These are phyloP conservation scores for Tympanuchus pallidicinctus DNA, from an alignment of 2,113 vertebrate species.

Conservation along the genomic window DNA sequence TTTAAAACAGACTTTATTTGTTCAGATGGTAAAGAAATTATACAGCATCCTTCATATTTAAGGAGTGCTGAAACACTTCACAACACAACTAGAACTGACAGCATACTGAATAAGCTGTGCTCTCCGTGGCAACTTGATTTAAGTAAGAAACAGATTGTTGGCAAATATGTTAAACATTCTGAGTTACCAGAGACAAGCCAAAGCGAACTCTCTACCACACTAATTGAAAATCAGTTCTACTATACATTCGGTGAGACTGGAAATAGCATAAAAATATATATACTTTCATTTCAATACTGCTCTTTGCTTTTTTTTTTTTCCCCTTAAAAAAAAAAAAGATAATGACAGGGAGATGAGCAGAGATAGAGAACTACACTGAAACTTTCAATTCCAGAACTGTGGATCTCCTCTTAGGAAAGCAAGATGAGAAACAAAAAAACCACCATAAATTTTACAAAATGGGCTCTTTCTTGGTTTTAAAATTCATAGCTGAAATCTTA, in stretches of 20 bases:
- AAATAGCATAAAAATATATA: neutral
- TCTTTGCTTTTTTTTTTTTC: neutral
- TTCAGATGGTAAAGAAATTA: conserved; percentile 49
- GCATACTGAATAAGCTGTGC: neutral
- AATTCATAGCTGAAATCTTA: neutral
- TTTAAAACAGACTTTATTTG: conserved; percentile 28
- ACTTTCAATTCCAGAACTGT: neutral
- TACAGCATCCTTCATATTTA: neutral
- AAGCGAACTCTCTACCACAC: neutral
- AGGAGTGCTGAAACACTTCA: conserved; percentile 33
- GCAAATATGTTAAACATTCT: neutral
- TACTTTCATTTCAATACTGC: neutral
- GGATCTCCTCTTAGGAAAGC: neutral
- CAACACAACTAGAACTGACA: conserved; percentile 2
- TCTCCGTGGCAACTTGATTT: neutral
- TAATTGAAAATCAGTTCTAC: conserved; percentile 1
- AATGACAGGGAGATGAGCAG: neutral
- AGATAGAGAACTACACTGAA: neutral
- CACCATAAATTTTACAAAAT: neutral
- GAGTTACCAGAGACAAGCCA: conserved; percentile 28
- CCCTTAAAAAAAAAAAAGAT: neutral
- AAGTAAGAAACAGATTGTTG: conserved; percentile 26
- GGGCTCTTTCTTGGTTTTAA: neutral
- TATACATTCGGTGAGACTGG: neutral
- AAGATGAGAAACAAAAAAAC: neutral